These are phyloP conservation scores for Coenonympha arcania DNA, from an alignment of 2,888 invertebrate genomes.

Conservation along the genomic window DNA sequence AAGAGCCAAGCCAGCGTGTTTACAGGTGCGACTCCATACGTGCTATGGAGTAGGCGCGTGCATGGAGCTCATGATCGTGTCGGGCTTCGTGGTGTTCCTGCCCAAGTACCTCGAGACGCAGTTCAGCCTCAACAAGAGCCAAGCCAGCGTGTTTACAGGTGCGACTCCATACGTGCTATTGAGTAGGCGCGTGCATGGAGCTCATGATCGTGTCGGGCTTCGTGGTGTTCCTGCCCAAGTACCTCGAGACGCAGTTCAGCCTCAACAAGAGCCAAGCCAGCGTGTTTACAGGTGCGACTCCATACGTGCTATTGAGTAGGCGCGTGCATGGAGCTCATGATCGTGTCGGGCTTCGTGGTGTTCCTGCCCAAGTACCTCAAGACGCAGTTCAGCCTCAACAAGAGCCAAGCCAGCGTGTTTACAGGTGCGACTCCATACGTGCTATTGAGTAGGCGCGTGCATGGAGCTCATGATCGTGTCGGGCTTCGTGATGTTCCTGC, in stretches of 20 bases:
- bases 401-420: conserved; percentile 94
- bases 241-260: conserved; percentile 95
- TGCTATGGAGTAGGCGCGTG: too few species aligned
- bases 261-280: conserved; percentile 94
- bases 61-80: conserved; percentile 96
- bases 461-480: conserved; percentile 97
- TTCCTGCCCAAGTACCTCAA: conserved; percentile 96
- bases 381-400: conserved; percentile 94
- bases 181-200: conserved; percentile 97
- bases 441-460: too few species aligned
- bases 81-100: conserved; percentile 94
- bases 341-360: conserved; percentile 95
- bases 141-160: conserved; percentile 95
- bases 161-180: conserved; percentile 32
- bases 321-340: conserved; percentile 96
- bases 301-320: too few species aligned
- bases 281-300: conserved; percentile 84
- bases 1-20: conserved; percentile 96
- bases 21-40: conserved; percentile 77
- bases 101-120: conserved; percentile 97
- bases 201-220: conserved; percentile 96
- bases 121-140: conserved; percentile 93
- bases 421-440: conserved; percentile 77
- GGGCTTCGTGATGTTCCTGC: conserved; percentile 95
- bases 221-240: conserved; percentile 95